Evolutionary conservation across 2,888 invertebrate species (phyloP).

Genomic region (Machimus atricapillus): DNA sequence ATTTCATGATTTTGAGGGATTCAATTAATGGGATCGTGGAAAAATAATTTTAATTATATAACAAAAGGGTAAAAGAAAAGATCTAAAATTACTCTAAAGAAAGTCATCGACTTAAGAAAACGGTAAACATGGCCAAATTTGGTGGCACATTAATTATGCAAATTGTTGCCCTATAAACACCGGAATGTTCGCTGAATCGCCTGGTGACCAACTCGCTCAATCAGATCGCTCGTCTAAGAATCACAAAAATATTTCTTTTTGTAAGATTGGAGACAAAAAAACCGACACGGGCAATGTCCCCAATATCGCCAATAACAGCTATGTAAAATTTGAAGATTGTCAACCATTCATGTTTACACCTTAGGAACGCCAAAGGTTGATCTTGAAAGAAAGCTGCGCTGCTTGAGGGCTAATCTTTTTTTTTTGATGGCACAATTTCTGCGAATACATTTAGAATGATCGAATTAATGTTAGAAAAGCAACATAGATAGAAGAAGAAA

Average conservation of each 20-base stretch:
- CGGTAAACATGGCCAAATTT: neutral
- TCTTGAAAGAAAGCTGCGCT: neutral
- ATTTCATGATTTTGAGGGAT: neutral
- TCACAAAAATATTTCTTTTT: neutral
- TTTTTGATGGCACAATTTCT: neutral
- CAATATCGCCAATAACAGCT: neutral
- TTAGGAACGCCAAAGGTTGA: neutral
- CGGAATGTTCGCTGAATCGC: neutral
- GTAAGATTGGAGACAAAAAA: neutral
- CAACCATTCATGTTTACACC: neutral
- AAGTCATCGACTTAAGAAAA: constrained; percentile 1
- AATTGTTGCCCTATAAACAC: constrained; percentile 18
- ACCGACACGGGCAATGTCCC: constrained; percentile 4
- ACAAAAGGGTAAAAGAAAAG: neutral
- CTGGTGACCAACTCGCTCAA: neutral
- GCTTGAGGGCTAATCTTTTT: neutral
- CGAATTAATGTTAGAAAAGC: neutral
- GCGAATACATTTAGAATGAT: constrained; percentile 12
- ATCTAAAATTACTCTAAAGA: neutral
- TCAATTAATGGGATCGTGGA: neutral
- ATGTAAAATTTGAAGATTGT: neutral
- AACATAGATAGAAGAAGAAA: neutral
- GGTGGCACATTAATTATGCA: constrained; percentile 17
- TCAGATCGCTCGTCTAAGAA: neutral
- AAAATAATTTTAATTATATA: neutral